Evolutionary conservation across 2,888 invertebrate species (phyloP).

Genomic region (Tipula lateralis): DNA sequence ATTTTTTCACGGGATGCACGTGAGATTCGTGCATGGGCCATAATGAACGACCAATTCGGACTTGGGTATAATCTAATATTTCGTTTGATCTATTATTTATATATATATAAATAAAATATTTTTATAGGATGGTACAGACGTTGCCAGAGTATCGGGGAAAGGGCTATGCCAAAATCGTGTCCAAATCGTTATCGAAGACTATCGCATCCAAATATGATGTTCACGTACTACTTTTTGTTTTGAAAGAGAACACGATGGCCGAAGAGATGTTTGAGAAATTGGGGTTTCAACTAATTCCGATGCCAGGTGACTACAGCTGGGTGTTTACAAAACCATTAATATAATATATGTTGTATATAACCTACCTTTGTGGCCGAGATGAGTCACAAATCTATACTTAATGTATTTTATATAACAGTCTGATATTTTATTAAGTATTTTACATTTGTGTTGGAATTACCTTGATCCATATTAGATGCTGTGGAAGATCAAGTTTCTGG

Average conservation of each 20-base stretch:
- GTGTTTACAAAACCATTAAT: not conserved
- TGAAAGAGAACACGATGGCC: not conserved
- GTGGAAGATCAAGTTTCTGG: not conserved
- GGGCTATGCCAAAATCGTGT: slow-evolving; percentile 41
- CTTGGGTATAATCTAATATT: not conserved
- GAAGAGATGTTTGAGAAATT: not conserved
- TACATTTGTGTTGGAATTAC: not conserved
- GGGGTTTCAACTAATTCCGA: not conserved
- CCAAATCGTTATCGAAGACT: slow-evolving; percentile 38
- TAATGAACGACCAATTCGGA: not conserved
- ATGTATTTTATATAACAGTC: not conserved
- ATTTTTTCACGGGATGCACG: not conserved
- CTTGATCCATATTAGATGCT: not conserved
- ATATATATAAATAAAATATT: not conserved
- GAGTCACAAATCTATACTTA: not conserved
- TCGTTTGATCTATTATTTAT: not conserved
- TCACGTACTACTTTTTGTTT: slow-evolving; percentile 31
- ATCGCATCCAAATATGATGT: slow-evolving; percentile 38
- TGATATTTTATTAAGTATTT: not conserved
- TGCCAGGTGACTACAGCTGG: not conserved
- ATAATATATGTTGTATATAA: no score
- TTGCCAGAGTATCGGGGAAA: slow-evolving; percentile 39
- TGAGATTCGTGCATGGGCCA: not conserved
- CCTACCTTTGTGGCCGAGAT: no score
- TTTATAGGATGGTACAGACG: not conserved